Percentiles rank a stretch among this genome's conserved stretches.
Evolutionary conservation across 2,797 vertebrate species (phyloP).

Genomic region (Mus spretus): DNA sequence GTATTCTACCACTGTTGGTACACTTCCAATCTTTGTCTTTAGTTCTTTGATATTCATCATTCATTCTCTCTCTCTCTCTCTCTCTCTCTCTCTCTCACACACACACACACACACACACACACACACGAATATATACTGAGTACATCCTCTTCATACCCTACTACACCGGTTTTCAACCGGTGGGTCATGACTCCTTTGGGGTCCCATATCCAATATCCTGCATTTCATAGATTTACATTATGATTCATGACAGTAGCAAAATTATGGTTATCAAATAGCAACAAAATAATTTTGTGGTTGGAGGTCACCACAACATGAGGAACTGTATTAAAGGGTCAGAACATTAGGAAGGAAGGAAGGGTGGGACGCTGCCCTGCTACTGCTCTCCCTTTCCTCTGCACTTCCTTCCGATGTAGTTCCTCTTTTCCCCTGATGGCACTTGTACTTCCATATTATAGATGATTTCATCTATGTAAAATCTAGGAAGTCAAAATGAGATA

Average conservation of each 20-base stretch:
- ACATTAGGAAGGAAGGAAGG: not conserved
- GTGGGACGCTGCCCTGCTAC: too few relatives aligned
- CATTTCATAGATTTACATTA: too few relatives aligned
- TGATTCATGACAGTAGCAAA: not conserved
- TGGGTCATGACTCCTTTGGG: not conserved
- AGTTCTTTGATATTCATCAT: not conserved
- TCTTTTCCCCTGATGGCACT: not conserved
- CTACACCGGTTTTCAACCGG: not conserved
- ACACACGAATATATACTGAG: not conserved
- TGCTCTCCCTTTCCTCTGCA: not conserved
- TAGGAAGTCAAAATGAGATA: not conserved
- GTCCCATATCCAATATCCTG: not conserved
- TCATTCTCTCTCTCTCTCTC: not conserved
- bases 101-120: not conserved
- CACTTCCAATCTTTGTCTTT: not conserved
- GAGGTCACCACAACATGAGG: not conserved
- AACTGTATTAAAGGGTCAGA: not conserved
- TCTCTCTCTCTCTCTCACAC: not conserved
- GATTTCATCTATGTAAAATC: not conserved
- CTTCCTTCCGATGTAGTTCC: not conserved
- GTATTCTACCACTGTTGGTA: not conserved
- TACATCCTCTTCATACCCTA: not conserved
- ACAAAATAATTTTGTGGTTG: not conserved
- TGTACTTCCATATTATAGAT: not conserved
- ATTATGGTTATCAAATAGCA: not conserved